A percentile compares a stretch with the other conserved stretches of the same genome.
Evolutionary conservation across 1,140 invertebrate species (phyloP).

Genomic region (Zaprionus africanus): DNA sequence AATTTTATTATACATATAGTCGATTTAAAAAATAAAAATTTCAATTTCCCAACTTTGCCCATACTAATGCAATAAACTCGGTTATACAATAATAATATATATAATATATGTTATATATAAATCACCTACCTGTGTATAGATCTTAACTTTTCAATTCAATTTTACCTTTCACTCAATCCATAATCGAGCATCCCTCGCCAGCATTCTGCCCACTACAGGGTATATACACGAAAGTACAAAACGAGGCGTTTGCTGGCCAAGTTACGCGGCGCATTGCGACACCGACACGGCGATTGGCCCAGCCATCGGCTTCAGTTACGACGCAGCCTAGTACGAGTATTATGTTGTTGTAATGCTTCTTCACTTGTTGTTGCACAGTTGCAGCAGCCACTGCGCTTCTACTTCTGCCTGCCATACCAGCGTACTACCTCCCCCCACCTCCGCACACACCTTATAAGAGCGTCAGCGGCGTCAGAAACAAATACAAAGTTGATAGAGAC

Average conservation of each 20-base stretch:
- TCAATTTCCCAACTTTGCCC: no score
- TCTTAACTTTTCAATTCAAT: no score
- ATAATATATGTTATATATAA: no score
- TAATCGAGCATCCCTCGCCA: neutral
- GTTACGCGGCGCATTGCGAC: constrained; percentile 66
- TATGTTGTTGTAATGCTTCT: constrained; percentile 28
- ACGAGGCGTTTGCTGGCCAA: constrained; percentile 37
- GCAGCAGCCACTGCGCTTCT: constrained; percentile 28
- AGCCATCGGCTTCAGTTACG: constrained; percentile 21
- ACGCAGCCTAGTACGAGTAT: constrained; percentile 1
- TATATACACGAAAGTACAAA: constrained; percentile 26
- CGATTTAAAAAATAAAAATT: no score
- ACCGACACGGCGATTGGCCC: constrained; percentile 51
- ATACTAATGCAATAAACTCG: no score
- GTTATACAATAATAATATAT: no score
- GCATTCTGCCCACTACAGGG: constrained; percentile 6
- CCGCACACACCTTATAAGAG: constrained; percentile 13
- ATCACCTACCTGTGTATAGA: no score
- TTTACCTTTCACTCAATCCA: neutral
- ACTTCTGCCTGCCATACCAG: neutral
- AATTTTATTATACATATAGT: no score
- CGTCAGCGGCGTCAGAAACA: constrained; percentile 33
- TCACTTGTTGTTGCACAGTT: constrained; percentile 27
- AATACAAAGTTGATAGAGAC: constrained; percentile 55
- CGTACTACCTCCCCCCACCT: neutral